Conservation (phyloP, 2,113 vertebrate genomes). For the Himantopus leucocephalus region DNA sequence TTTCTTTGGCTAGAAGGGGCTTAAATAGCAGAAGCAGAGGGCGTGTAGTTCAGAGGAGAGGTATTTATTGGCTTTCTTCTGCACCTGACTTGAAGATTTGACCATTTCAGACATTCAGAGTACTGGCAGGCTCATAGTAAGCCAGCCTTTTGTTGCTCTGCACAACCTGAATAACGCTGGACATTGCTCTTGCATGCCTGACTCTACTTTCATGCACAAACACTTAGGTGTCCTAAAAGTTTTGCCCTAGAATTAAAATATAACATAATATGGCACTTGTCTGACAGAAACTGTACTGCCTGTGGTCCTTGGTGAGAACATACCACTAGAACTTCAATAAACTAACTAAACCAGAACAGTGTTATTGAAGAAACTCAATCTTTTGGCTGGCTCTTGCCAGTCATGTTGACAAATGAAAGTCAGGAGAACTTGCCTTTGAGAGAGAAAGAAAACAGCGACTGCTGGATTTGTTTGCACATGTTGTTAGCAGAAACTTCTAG, state of each 20-base stretch:
- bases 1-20: not conserved
- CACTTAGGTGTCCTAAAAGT: not conserved
- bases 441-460: not conserved
- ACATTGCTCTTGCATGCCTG: not conserved
- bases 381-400: not conserved
- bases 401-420: not conserved
- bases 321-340: not conserved
- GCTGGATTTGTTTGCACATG: not conserved
- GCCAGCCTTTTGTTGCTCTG: not conserved
- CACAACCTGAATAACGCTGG: not conserved
- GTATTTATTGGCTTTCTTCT: not conserved
- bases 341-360: not conserved
- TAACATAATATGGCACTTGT: not conserved
- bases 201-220: not conserved
- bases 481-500: not conserved
- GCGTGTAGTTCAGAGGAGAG: not conserved
- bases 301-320: not conserved
- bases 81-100: not conserved
- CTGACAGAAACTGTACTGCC: not conserved
- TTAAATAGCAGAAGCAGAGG: not conserved
- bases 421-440: not conserved
- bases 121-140: not conserved
- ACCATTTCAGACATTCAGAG: not conserved
- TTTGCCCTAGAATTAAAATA: not conserved
- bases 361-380: not conserved